Evolutionary conservation across 2,113 vertebrate genomes (phyloP).

Genomic region (Sardina pilchardus): DNA sequence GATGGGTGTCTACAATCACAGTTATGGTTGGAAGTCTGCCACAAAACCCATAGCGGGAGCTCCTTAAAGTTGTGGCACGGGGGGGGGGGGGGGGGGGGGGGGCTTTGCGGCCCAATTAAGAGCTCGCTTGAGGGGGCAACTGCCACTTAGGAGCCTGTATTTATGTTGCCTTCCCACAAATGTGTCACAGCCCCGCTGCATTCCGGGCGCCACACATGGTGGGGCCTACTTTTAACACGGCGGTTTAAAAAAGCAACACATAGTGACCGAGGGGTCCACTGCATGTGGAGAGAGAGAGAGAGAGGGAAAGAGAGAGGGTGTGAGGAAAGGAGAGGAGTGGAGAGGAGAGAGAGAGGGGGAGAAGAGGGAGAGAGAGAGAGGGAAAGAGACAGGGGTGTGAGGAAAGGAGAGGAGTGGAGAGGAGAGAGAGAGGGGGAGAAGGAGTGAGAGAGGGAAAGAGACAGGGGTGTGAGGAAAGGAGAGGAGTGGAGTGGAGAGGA

Average conservation of each 20-base stretch:
- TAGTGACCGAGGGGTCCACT: neutral
- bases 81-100: too few relatives aligned
- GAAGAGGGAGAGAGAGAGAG: too few relatives aligned
- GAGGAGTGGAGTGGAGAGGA: neutral
- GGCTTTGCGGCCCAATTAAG: slow-evolving; percentile 33
- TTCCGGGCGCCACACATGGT: slow-evolving; percentile 29
- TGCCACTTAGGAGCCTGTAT: slow-evolving; percentile 37
- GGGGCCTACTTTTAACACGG: slow-evolving; percentile 46
- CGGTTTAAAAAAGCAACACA: neutral
- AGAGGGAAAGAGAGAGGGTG: too few relatives aligned
- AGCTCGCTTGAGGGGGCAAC: slow-evolving; percentile 25
- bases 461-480: too few relatives aligned
- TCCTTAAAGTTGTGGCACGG: slow-evolving; percentile 28
- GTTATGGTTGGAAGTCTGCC: slow-evolving; percentile 30
- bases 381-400: too few relatives aligned
- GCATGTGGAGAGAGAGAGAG: neutral
- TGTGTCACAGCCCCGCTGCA: slow-evolving; percentile 40
- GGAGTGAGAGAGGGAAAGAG: too few relatives aligned
- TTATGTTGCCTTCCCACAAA: slow-evolving; percentile 45
- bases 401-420: too few relatives aligned
- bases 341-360: neutral
- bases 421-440: too few relatives aligned
- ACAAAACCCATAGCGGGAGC: slow-evolving; percentile 25
- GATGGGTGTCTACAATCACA: neutral
- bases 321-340: too few relatives aligned